Evolutionary conservation across 2,113 vertebrate genomes (phyloP).

Genomic region (Brachypteracias leptosomus): DNA sequence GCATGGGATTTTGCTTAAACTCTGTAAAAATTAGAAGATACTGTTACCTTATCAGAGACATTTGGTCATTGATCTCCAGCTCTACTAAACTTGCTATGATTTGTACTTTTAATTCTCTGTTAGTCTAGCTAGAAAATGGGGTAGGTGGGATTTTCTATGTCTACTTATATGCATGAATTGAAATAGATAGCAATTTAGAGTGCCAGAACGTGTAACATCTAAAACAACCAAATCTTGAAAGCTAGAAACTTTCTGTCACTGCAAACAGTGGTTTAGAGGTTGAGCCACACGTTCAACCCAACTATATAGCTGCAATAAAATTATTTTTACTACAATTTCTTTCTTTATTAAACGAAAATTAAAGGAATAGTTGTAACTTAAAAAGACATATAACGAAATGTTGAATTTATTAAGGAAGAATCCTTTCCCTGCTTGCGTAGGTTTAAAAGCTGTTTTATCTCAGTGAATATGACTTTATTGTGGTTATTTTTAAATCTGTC

Average conservation of each 20-base stretch:
- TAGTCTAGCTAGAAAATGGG: not conserved
- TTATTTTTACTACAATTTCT: not conserved
- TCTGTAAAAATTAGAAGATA: not conserved
- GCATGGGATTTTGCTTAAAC: not conserved
- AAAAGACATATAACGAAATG: not conserved
- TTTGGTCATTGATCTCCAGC: not conserved
- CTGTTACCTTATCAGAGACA: not conserved
- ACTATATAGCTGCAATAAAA: not conserved
- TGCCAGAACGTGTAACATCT: not conserved
- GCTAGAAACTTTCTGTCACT: not conserved
- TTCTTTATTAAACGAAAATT: not conserved
- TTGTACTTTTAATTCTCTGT: not conserved
- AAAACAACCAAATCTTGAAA: not conserved
- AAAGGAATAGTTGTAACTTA: not conserved
- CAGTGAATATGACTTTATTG: not conserved
- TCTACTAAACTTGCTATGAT: not conserved
- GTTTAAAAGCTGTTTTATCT: not conserved
- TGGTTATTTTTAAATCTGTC: not conserved
- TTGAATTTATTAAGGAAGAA: not conserved
- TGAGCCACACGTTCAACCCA: not conserved
- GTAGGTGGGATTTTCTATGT: not conserved
- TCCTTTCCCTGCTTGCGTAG: not conserved
- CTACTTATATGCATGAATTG: not conserved
- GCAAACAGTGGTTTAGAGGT: not conserved
- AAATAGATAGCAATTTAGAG: not conserved